Conservation (phyloP, 2,797 vertebrate genomes). For the Taenioides sp. region DNA sequence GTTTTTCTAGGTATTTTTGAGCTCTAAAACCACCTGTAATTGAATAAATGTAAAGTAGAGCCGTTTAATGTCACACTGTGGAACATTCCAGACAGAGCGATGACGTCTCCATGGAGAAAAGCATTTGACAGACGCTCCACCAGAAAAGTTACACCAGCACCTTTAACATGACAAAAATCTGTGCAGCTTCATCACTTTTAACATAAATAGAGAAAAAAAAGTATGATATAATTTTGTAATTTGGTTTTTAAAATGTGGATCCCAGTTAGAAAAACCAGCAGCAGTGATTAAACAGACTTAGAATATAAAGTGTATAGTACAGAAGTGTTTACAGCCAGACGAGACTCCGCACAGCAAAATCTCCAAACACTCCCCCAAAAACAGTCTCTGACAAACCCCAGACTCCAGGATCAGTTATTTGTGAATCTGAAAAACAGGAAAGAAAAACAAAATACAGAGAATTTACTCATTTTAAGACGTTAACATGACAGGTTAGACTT, state of each 20-base stretch:
- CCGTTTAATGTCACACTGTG: too few relatives aligned
- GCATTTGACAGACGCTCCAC: too few relatives aligned
- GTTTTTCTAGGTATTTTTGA: too few relatives aligned
- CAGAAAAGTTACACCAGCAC: too few relatives aligned
- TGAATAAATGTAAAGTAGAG: too few relatives aligned
- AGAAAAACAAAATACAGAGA: constrained; percentile 36
- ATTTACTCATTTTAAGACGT: too few relatives aligned
- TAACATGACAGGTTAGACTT: too few relatives aligned
- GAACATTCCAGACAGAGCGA: too few relatives aligned
- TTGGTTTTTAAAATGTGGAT: constrained; percentile 1
- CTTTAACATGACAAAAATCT: background rate
- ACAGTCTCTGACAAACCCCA: constrained; percentile 21
- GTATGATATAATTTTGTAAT: background rate
- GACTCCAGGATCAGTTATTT: constrained; percentile 36
- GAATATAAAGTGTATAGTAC: constrained; percentile 63
- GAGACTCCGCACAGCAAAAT: constrained; percentile 71
- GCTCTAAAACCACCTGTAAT: too few relatives aligned
- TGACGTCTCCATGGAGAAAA: too few relatives aligned
- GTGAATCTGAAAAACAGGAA: constrained; percentile 56
- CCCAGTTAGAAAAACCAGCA: constrained; percentile 35
- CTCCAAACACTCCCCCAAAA: constrained; percentile 44
- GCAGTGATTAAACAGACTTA: constrained; percentile 46
- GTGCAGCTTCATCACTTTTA: background rate
- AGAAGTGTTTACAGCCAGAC: constrained; percentile 49
- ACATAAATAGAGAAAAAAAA: background rate